Percentiles rank a stretch among this genome's conserved stretches.
phyloP scores from a whole-genome alignment of 1,140 invertebrate species.

The Dinoponera quadriceps region DNA sequence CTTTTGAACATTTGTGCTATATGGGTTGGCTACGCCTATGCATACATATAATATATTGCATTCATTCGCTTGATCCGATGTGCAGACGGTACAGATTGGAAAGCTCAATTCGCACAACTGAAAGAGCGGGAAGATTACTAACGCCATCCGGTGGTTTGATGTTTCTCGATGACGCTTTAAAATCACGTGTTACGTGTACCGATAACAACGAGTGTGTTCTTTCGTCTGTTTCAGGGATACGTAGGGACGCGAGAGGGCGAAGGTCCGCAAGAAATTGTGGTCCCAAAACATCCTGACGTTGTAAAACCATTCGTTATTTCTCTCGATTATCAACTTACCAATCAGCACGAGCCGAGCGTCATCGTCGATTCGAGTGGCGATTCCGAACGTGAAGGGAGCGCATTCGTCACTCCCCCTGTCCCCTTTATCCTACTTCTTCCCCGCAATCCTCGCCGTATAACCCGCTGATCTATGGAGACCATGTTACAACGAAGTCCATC shows the following conservation, averaged over 20 bases:
- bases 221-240: conserved; percentile 81
- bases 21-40: too few species aligned
- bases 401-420: conserved; percentile 14
- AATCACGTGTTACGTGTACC: not conserved
- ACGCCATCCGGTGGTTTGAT: too few species aligned
- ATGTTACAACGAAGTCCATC: conserved; percentile 60
- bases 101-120: too few species aligned
- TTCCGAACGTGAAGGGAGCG: conserved; percentile 61
- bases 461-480: conserved; percentile 33
- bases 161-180: too few species aligned
- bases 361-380: conserved; percentile 51
- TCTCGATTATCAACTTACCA: conserved; percentile 69
- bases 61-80: too few species aligned
- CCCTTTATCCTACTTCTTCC: not conserved
- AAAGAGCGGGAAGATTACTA: too few species aligned
- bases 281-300: conserved; percentile 82
- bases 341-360: conserved; percentile 58
- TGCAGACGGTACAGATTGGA: too few species aligned
- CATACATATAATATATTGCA: too few species aligned
- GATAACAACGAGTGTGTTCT: conserved; percentile 7
- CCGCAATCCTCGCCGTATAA: not conserved
- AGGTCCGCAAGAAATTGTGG: conserved; percentile 81
- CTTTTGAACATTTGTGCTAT: too few species aligned
- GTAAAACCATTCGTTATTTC: conserved; percentile 71
- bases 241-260: conserved; percentile 82